These are phyloP conservation scores for Noctuana brunneofusca DNA, from an alignment of 2,888 invertebrate species.

Conservation along the genomic window DNA sequence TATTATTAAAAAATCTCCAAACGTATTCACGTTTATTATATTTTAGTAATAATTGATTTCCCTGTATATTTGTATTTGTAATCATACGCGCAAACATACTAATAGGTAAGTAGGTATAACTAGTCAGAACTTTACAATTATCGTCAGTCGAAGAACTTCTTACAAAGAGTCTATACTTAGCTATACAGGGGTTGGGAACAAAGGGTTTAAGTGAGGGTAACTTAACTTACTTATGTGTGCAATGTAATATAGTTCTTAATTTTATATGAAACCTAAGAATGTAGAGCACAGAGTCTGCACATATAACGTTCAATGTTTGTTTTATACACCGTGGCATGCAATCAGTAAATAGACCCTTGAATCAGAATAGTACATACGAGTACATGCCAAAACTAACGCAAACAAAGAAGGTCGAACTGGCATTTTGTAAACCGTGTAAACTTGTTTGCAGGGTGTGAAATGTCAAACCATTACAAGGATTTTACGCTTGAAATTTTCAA, in stretches of 20 bases:
- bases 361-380: neutral
- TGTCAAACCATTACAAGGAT: slow-evolving; percentile 36
- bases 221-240: neutral
- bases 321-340: slow-evolving; percentile 7
- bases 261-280: too few relatives aligned
- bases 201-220: neutral
- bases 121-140: too few relatives aligned
- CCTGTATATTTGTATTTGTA: too few relatives aligned
- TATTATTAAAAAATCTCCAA: too few relatives aligned
- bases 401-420: slow-evolving; percentile 20
- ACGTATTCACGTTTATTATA: too few relatives aligned
- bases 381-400: neutral
- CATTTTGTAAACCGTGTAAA: slow-evolving; percentile 13
- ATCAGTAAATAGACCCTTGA: slow-evolving; percentile 2
- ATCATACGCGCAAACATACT: too few relatives aligned
- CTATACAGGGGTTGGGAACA: neutral
- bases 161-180: neutral
- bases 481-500: too few relatives aligned
- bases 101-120: too few relatives aligned
- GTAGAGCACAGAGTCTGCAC: neutral
- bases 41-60: too few relatives aligned
- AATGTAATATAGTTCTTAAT: neutral
- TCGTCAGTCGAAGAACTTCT: too few relatives aligned
- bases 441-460: slow-evolving; percentile 37
- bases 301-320: neutral